Evolutionary conservation across 2,113 vertebrate species (phyloP).

Genomic region (Typhlomys cinereus): DNA sequence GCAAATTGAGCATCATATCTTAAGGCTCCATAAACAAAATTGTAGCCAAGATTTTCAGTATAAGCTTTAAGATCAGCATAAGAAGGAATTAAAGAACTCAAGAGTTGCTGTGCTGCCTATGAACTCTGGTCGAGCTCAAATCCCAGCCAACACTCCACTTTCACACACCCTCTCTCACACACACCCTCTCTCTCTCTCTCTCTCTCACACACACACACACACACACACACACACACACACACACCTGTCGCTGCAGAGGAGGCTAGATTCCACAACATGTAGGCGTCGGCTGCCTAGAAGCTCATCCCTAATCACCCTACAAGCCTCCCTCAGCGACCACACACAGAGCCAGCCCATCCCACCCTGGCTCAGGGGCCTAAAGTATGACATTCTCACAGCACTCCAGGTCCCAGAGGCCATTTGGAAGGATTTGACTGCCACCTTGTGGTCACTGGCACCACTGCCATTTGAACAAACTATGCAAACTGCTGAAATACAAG

Average conservation of each 20-base stretch:
- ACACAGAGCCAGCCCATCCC: not conserved
- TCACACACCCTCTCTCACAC: too few relatives aligned
- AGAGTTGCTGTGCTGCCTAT: too few relatives aligned
- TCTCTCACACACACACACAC: too few relatives aligned
- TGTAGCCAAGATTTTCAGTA: not conserved
- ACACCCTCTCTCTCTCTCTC: too few relatives aligned
- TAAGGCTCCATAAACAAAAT: not conserved
- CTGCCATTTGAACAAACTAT: not conserved
- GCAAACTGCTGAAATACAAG: too few relatives aligned
- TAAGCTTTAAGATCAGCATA: not conserved
- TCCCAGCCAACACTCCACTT: not conserved
- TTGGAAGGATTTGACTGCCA: conserved; percentile 82
- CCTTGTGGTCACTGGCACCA: conserved; percentile 65
- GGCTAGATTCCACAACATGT: not conserved
- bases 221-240: too few relatives aligned
- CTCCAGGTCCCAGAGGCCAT: accelerated
- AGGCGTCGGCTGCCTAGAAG: not conserved
- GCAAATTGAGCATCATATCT: not conserved
- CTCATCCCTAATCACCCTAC: not conserved
- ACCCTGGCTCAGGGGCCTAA: not conserved
- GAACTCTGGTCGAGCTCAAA: not conserved
- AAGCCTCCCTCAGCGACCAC: not conserved
- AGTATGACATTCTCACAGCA: not conserved
- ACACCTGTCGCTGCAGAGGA: not conserved
- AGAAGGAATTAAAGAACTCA: not conserved